phyloP scores from a whole-genome alignment of 2,797 vertebrate species.

The Sarcophilus harrisii region DNA sequence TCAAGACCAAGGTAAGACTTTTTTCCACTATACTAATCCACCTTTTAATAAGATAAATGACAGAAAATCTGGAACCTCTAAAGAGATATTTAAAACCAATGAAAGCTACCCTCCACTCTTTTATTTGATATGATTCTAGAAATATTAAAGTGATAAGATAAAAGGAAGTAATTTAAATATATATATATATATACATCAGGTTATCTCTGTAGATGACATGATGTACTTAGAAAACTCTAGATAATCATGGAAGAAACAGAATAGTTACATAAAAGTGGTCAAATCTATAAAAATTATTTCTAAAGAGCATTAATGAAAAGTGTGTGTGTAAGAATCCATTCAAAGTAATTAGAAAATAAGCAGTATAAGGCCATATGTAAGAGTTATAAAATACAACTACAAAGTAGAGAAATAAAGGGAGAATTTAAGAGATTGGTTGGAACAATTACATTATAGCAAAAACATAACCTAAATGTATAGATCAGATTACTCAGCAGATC shows the following conservation, averaged over 20 bases:
- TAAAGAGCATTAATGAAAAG: neutral
- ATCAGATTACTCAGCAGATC: neutral
- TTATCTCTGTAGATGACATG: neutral
- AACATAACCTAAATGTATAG: neutral
- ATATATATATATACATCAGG: neutral
- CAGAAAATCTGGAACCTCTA: no score
- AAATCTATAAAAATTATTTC: neutral
- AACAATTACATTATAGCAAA: neutral
- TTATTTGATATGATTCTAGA: no score
- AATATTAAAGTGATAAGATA: no score
- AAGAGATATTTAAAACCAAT: neutral
- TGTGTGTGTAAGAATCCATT: neutral
- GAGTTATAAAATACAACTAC: neutral
- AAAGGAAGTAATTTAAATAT: neutral
- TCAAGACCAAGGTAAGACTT: neutral
- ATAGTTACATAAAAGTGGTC: neutral
- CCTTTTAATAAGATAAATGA: no score
- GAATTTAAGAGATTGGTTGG: neutral
- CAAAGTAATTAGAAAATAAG: neutral
- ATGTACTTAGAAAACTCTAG: neutral
- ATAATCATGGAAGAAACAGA: neutral
- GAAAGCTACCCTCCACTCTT: no score
- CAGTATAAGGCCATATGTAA: neutral
- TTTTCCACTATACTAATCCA: no score
- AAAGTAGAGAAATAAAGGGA: neutral